These are phyloP conservation scores for Chaenocephalus aceratus DNA, from an alignment of 2,113 vertebrate genomes.

Conservation along the genomic window DNA sequence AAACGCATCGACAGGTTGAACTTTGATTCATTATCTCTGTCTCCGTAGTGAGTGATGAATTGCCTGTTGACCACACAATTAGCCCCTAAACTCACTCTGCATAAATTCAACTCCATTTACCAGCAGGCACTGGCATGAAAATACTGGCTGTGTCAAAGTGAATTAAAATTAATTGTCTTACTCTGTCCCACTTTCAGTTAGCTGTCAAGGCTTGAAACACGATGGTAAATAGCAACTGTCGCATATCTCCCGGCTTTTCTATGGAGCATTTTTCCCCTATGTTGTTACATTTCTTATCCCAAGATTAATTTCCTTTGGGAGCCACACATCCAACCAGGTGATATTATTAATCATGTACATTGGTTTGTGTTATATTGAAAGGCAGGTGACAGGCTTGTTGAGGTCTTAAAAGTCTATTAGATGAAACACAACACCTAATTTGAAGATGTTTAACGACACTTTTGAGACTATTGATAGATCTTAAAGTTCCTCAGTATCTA, in stretches of 20 bases:
- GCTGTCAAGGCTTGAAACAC: slow-evolving; percentile 28
- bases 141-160: slow-evolving; percentile 18
- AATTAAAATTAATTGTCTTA: neutral
- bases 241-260: neutral
- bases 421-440: neutral
- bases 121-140: neutral
- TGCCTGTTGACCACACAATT: neutral
- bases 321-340: slow-evolving; percentile 14
- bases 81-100: slow-evolving; percentile 9
- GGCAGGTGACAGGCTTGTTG: neutral
- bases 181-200: neutral
- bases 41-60: slow-evolving; percentile 18
- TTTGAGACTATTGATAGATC: neutral
- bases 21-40: slow-evolving; percentile 18
- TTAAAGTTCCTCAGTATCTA: neutral
- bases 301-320: slow-evolving; percentile 55
- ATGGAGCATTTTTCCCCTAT: slow-evolving; percentile 1
- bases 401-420: neutral
- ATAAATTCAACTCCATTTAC: neutral
- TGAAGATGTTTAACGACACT: neutral
- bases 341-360: slow-evolving; percentile 26
- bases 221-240: slow-evolving; percentile 8
- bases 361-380: neutral
- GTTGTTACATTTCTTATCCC: slow-evolving; percentile 20
- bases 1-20: slow-evolving; percentile 11